Evolutionary conservation across 1,140 invertebrate species (phyloP), one percentile per base, ranked within the genome.

Genomic region (Drosophila ironensis): DNA sequence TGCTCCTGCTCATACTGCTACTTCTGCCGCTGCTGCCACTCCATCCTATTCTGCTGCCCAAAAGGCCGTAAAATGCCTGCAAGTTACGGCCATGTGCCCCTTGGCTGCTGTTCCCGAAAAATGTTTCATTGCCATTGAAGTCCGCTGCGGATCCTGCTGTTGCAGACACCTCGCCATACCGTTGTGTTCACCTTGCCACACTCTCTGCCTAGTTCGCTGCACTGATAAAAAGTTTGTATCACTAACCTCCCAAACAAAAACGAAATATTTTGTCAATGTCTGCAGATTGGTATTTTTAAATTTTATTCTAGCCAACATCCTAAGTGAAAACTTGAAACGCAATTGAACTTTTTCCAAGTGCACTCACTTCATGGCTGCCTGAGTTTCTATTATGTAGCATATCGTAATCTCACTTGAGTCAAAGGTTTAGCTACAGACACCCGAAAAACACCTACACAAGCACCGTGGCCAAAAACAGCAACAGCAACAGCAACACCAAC

Each of bases 31-130:
- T 19, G 24, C 14, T 16, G 12, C 17, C 14, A 14, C 27, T 17
- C 6, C 8, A 20, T 20, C 14, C 20, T 47, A 30, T 33, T 40
- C 28, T 14, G 45, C n/a, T 73, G 59, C 63, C 78, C 80, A 82
- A 84, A 84, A 78, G 69, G 54, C 73, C 78, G 74, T 84, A 82
- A 84, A 82, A 84, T 82, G 78, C 80, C 78, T 86, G 77, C 78
- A 73, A 82, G 73, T 82, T 84, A 82, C 78, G 45, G 73, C 78
- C 53, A 50, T 40, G 60, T 47, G 50, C 51, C 67, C 76, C 66
- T 44, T 63, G 53, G 68, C 69, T 72, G 77, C 64, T 84, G 77
- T 72, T 73, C 72, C 77, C 77, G 72, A 82, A 82, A 82, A 82
- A 82, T 82, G 73, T 84, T 82, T 82, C 77, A 82, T 82, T 84